Evolutionary conservation across 1,140 invertebrate genomes (phyloP), one percentile per base, ranked within the genome.

Genomic region (Saccostrea glomerata): DNA sequence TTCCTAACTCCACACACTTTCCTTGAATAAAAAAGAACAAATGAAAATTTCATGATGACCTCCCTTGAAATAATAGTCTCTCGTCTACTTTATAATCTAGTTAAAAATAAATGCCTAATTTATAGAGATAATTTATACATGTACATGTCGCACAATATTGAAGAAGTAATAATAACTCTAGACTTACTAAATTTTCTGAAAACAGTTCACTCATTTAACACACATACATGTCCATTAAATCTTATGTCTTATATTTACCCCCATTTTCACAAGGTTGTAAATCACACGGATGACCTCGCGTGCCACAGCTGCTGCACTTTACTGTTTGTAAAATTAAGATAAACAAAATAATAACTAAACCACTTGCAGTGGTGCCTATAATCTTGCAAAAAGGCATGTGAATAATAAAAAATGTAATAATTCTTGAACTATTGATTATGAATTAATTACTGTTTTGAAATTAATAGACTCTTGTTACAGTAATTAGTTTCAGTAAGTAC

Each of bases 251-350:
- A 47, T 47, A 47, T 47, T 85, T 63, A 85, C 84, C 84, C 17
- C 84, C 84, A 85, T 85, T 58, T 36, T 85, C 30, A 85, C 84
- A 85, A 40, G 84, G 84, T 12, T 60, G 47, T 23, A 60, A 60
- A 13, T 20, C 7, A 20, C 84, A 85, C 11, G 84, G 84, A 60
- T 85, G 84, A 56, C 55, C 58, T 13, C 58, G 23, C 23, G 55
- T 58, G 47, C 84, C 55, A 40, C 84, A 85, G 15, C 55, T 63
- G 58, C 55, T 36, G 56, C 84, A 85, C 55, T 85, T 85, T 20
- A 85, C 84, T 85, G 17, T 25, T 60, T 63, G 70, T 77, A 30
- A 30, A 77, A 77, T 77, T 30, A 77, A 30, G 60, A 66, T n/a
- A 66, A 77, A 77, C 70, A 25, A 77, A 30, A 77, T 12, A 30